Evolutionary conservation across 23 tunicate species (phyloP).

Genomic region (Phallusia fumigata): DNA sequence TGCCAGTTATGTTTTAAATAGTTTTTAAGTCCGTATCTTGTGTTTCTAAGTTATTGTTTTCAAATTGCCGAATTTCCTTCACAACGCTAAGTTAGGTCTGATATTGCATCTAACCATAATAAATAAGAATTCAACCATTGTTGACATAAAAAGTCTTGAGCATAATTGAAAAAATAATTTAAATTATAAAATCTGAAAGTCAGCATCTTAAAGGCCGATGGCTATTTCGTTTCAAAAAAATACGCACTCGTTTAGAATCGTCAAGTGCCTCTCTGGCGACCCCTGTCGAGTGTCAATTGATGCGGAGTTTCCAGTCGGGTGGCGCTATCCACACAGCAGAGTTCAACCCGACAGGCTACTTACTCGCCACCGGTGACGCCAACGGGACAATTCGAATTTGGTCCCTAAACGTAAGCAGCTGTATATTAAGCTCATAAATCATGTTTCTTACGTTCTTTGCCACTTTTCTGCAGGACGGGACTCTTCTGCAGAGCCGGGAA

Average conservation of each 20-base stretch:
- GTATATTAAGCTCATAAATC: not conserved
- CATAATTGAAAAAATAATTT: no score
- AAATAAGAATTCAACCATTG: no score
- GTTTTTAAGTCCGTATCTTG: no score
- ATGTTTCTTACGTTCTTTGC: not conserved
- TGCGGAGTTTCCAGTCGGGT: constrained; percentile 25
- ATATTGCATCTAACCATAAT: no score
- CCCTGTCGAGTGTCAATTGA: not conserved
- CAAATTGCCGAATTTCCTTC: no score
- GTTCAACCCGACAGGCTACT: constrained; percentile 36
- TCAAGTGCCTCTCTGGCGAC: not conserved
- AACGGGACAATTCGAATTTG: constrained; percentile 60
- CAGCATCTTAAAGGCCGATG: no score
- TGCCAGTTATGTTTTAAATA: no score
- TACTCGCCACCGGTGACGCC: constrained; percentile 58
- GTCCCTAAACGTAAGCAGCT: constrained; percentile 64
- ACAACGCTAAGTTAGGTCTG: no score
- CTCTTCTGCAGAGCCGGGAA: constrained; percentile 44
- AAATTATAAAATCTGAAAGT: no score
- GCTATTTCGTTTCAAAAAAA: no score
- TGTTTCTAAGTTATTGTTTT: no score
- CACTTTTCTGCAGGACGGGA: constrained; percentile 45
- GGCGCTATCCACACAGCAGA: constrained; percentile 21
- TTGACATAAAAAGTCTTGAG: no score
- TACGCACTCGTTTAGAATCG: not conserved